phyloP scores from a whole-genome alignment of 1,140 invertebrate species.

The Arctopsyche grandis region DNA sequence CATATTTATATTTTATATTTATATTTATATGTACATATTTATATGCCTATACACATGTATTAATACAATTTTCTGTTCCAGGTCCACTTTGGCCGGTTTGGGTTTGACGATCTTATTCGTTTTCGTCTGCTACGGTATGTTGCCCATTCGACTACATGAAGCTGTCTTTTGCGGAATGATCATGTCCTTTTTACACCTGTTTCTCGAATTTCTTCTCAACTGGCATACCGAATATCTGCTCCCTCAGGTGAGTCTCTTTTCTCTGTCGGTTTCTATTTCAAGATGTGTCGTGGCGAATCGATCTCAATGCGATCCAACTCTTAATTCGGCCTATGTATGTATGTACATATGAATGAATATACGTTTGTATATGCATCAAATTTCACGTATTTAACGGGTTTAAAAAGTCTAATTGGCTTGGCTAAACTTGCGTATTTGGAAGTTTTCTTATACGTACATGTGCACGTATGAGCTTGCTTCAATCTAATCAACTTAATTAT shows the following conservation, averaged over 20 bases:
- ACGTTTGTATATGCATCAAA: too few species aligned
- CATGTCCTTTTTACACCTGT: constrained; percentile 75
- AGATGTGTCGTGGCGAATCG: background rate
- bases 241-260: constrained; percentile 57
- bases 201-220: constrained; percentile 57
- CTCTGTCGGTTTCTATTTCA: background rate
- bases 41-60: too few species aligned
- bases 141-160: constrained; percentile 84
- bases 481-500: too few species aligned
- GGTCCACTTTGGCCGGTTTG: constrained; percentile 65
- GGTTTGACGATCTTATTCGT: constrained; percentile 82
- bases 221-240: constrained; percentile 48
- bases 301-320: background rate
- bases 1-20: too few species aligned
- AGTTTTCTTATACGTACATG: too few species aligned
- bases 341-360: too few species aligned
- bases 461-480: too few species aligned
- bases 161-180: constrained; percentile 78
- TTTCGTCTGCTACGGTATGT: constrained; percentile 87
- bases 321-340: too few species aligned
- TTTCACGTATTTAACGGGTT: too few species aligned
- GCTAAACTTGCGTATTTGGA: too few species aligned
- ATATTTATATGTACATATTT: too few species aligned
- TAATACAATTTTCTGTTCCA: background rate
- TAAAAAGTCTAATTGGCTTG: too few species aligned